phyloP scores from a whole-genome alignment of 2,888 invertebrate genomes.

The Laothoe populi region DNA sequence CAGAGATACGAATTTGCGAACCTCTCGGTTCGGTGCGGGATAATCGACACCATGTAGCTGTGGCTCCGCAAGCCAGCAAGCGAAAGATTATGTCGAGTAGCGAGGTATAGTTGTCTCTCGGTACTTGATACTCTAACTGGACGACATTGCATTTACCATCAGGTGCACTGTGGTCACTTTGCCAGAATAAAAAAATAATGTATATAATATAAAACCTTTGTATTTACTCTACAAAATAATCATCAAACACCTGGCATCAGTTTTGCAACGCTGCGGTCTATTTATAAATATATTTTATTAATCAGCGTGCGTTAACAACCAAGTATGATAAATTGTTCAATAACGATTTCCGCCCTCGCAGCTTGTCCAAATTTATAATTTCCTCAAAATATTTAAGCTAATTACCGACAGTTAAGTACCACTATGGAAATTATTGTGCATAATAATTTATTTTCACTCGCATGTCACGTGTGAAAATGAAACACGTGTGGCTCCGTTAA shows the following conservation, averaged over 20 bases:
- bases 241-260: slow-evolving; percentile 30
- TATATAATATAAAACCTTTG: background rate
- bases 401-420: slow-evolving; percentile 44
- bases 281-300: slow-evolving; percentile 76
- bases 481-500: slow-evolving; percentile 27
- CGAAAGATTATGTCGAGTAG: too few relatives aligned
- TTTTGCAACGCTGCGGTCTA: slow-evolving; percentile 63
- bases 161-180: too few relatives aligned
- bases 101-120: too few relatives aligned
- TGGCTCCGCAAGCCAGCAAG: too few relatives aligned
- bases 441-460: slow-evolving; percentile 35
- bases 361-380: slow-evolving; percentile 64
- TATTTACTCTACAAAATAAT: background rate
- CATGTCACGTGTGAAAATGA: slow-evolving; percentile 35
- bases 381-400: slow-evolving; percentile 49
- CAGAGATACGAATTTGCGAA: too few relatives aligned
- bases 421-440: slow-evolving; percentile 42
- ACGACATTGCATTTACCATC: too few relatives aligned
- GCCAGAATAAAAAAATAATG: too few relatives aligned
- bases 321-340: slow-evolving; percentile 66
- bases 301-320: slow-evolving; percentile 67
- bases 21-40: too few relatives aligned
- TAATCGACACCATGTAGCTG: too few relatives aligned
- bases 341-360: slow-evolving; percentile 66
- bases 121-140: too few relatives aligned